phyloP scores from a whole-genome alignment of 2,797 vertebrate species.

The Sitta carolinensis region DNA sequence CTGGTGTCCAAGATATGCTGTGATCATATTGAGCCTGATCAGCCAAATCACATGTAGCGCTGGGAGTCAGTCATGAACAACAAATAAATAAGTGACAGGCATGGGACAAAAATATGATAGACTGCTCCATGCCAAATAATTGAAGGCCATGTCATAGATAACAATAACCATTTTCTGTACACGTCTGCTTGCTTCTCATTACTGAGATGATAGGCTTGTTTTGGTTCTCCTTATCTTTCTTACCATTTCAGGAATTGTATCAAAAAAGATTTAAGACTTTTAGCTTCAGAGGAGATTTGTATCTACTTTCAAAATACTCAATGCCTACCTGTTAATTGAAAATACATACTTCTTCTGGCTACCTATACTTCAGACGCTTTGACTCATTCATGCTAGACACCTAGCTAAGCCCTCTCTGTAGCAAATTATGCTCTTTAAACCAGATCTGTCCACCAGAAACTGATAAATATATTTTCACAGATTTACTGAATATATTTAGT shows the following conservation, averaged over 20 bases:
- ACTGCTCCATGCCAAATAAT: background rate
- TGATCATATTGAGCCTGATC: background rate
- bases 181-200: background rate
- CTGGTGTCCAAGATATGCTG: background rate
- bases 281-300: background rate
- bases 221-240: background rate
- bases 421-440: background rate
- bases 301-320: background rate
- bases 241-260: background rate
- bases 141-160: background rate
- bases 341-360: background rate
- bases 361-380: background rate
- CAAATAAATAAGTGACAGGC: background rate
- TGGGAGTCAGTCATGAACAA: background rate
- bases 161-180: background rate
- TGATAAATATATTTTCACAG: background rate
- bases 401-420: background rate
- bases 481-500: background rate
- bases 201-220: background rate
- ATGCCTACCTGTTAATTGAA: background rate
- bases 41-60: background rate
- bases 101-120: slow-evolving; percentile 15
- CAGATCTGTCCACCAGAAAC: background rate
- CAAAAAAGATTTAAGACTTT: background rate
- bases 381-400: background rate